Evolutionary conservation across 2,888 invertebrate genomes (phyloP).

Genomic region (Metalampra italica): DNA sequence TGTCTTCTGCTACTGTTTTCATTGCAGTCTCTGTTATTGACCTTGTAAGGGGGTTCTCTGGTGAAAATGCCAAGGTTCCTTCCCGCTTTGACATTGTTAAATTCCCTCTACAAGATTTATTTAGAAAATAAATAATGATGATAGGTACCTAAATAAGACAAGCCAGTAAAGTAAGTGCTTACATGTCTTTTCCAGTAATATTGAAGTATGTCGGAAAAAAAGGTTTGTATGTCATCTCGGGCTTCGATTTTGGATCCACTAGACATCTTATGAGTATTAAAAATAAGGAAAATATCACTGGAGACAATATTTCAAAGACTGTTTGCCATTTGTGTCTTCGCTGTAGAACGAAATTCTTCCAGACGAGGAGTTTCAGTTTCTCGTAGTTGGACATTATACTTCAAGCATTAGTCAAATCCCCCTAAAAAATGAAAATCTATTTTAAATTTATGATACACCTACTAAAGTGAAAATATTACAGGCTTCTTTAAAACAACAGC

Average conservation of each 20-base stretch:
- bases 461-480: no score
- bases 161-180: neutral
- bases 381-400: constrained; percentile 58
- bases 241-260: constrained; percentile 79
- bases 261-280: constrained; percentile 85
- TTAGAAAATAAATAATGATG: no score
- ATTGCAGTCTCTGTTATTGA: constrained; percentile 58
- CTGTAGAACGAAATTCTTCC: constrained; percentile 91
- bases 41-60: constrained; percentile 61
- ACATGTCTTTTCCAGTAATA: constrained; percentile 33
- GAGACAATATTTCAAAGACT: constrained; percentile 83
- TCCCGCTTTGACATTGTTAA: constrained; percentile 45
- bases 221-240: constrained; percentile 47
- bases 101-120: constrained; percentile 43
- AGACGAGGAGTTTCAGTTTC: constrained; percentile 84
- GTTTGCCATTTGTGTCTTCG: constrained; percentile 86
- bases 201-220: constrained; percentile 68
- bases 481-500: no score
- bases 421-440: constrained; percentile 7
- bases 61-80: constrained; percentile 68
- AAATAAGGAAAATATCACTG: constrained; percentile 83
- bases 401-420: neutral
- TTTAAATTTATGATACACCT: no score
- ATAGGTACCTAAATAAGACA: no score
- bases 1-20: constrained; percentile 58